Conservation (phyloP, 1,140 invertebrate genomes). For the Sarcophaga peregrina region DNA sequence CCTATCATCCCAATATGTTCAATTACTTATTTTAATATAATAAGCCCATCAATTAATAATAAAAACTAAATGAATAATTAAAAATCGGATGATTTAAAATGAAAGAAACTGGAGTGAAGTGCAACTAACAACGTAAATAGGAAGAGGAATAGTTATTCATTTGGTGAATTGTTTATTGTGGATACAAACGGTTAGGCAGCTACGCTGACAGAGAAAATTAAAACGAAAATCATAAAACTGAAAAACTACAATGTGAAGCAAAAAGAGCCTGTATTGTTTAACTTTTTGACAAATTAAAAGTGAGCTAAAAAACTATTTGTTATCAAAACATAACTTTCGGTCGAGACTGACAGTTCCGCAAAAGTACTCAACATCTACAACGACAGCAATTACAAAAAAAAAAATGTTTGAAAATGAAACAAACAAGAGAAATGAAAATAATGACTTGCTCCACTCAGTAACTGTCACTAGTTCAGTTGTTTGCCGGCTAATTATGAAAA, state of each 20-base stretch:
- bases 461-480: neutral
- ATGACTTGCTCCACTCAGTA: neutral
- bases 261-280: neutral
- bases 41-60: too few relatives aligned
- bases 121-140: too few relatives aligned
- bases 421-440: neutral
- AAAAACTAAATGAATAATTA: too few relatives aligned
- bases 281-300: conserved; percentile 19
- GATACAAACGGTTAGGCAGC: neutral
- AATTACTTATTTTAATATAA: too few relatives aligned
- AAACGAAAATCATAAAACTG: neutral
- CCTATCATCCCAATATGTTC: too few relatives aligned
- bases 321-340: neutral
- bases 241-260: neutral
- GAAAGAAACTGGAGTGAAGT: too few relatives aligned
- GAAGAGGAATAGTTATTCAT: neutral
- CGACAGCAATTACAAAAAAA: neutral
- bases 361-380: neutral
- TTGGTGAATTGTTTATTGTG: neutral
- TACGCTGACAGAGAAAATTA: neutral
- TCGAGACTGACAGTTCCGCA: conserved; percentile 16
- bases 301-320: conserved; percentile 19
- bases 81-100: too few relatives aligned
- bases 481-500: neutral
- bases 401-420: neutral